Evolutionary conservation across 2,888 invertebrate genomes (phyloP).

Genomic region (Ephialtes manifestator): DNA sequence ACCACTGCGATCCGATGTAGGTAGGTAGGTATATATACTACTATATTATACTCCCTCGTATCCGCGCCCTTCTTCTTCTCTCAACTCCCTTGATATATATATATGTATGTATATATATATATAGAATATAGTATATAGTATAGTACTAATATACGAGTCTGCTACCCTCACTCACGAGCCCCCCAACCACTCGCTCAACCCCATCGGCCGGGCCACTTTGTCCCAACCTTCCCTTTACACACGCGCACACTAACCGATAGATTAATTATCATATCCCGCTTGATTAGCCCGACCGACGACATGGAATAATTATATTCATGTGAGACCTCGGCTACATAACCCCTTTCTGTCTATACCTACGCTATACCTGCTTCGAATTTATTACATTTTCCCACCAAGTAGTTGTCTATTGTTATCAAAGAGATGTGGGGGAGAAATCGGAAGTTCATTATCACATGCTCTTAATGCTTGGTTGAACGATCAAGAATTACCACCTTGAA

Average conservation of each 20-base stretch:
- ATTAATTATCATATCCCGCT: conserved; percentile 69
- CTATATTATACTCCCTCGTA: conserved; percentile 48
- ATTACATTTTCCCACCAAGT: conserved; percentile 19
- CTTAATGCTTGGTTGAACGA: not conserved
- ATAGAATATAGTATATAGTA: no score
- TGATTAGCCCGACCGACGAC: conserved; percentile 67
- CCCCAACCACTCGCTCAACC: conserved; percentile 37
- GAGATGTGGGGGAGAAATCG: not conserved
- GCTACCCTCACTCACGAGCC: conserved; percentile 31
- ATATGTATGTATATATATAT: no score
- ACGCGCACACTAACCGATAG: conserved; percentile 61
- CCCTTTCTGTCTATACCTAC: conserved; percentile 20
- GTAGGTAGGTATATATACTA: conserved; percentile 29
- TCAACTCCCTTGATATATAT: conserved; percentile 23
- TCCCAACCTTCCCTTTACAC: conserved; percentile 40
- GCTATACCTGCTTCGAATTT: conserved; percentile 14
- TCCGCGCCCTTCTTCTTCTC: conserved; percentile 48
- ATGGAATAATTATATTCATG: conserved; percentile 68
- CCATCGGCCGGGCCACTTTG: conserved; percentile 65
- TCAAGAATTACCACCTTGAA: no score
- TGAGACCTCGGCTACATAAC: conserved; percentile 18
- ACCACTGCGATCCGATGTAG: conserved; percentile 39
- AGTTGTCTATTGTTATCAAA: conserved; percentile 9
- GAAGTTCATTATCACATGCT: conserved; percentile 7
- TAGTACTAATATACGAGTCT: conserved; percentile 62